Conservation (phyloP, 2,797 vertebrate genomes). For the Peromyscus eremicus region DNA sequence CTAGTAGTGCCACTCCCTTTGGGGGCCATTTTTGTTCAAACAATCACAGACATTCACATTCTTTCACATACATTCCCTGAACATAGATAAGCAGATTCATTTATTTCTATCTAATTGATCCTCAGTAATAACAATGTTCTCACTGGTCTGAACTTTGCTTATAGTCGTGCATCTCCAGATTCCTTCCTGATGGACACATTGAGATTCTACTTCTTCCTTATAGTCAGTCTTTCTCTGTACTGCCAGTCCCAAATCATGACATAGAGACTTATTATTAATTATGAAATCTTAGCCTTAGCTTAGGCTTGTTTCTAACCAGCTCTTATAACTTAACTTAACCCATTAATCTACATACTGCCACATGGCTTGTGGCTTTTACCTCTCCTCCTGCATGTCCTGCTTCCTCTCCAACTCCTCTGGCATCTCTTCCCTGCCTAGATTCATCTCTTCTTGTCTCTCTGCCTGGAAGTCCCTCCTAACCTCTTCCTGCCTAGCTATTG, state of each 20-base stretch:
- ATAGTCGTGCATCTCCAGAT: background rate
- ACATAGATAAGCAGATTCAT: background rate
- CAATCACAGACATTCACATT: background rate
- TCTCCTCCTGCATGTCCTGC: background rate
- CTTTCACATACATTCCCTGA: background rate
- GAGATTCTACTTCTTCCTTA: background rate
- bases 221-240: background rate
- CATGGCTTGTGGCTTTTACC: background rate
- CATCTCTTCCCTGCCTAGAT: background rate
- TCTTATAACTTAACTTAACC: background rate
- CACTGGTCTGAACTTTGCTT: background rate
- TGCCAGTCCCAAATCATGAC: background rate
- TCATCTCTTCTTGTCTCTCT: background rate
- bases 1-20: background rate
- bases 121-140: background rate
- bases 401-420: background rate
- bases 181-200: background rate
- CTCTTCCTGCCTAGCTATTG: background rate
- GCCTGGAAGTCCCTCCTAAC: background rate
- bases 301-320: background rate
- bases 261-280: background rate
- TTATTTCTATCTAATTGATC: background rate
- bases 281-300: background rate
- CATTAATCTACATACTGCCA: background rate
- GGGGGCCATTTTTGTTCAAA: background rate